These are phyloP conservation scores for Drosophila watanabei DNA, from an alignment of 1,140 invertebrate genomes.

Conservation along the genomic window DNA sequence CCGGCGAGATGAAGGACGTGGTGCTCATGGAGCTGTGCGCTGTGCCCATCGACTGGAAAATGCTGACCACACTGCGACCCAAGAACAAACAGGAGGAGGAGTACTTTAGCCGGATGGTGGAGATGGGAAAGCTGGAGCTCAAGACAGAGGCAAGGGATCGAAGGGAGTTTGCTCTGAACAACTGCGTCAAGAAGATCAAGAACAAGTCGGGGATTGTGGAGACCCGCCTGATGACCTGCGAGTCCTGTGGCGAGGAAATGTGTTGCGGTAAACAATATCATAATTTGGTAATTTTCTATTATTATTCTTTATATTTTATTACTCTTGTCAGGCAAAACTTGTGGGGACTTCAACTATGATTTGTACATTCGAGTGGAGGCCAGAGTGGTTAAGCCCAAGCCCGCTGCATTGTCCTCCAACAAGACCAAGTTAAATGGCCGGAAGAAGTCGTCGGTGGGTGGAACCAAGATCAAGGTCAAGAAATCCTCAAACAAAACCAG, in stretches of 20 bases:
- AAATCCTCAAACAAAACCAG: conserved; percentile 58
- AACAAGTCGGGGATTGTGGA: conserved; percentile 93
- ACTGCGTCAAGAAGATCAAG: conserved; percentile 90
- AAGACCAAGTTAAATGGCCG: conserved; percentile 79
- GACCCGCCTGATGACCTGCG: conserved; percentile 88
- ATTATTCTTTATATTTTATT: not conserved
- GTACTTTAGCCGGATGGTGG: conserved; percentile 93
- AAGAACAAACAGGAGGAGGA: conserved; percentile 94
- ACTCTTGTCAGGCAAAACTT: conserved; percentile 81
- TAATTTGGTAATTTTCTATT: not conserved
- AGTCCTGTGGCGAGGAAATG: conserved; percentile 11
- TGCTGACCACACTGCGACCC: conserved; percentile 94
- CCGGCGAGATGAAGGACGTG: conserved; percentile 91
- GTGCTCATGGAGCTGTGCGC: conserved; percentile 91
- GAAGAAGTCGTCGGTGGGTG: conserved; percentile 90
- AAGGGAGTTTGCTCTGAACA: conserved; percentile 87
- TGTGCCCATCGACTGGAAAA: conserved; percentile 96
- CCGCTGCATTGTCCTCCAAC: conserved; percentile 58
- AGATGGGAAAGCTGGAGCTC: conserved; percentile 92
- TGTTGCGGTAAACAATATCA: not conserved
- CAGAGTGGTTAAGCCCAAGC: conserved; percentile 75
- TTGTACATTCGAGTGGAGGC: conserved; percentile 84
- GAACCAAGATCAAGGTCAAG: conserved; percentile 86
- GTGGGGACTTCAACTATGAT: conserved; percentile 86
- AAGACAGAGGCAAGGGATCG: conserved; percentile 90